Base-by-base conservation (phyloP, 2,113 vertebrate genomes). In the Marmota monax region DNA sequence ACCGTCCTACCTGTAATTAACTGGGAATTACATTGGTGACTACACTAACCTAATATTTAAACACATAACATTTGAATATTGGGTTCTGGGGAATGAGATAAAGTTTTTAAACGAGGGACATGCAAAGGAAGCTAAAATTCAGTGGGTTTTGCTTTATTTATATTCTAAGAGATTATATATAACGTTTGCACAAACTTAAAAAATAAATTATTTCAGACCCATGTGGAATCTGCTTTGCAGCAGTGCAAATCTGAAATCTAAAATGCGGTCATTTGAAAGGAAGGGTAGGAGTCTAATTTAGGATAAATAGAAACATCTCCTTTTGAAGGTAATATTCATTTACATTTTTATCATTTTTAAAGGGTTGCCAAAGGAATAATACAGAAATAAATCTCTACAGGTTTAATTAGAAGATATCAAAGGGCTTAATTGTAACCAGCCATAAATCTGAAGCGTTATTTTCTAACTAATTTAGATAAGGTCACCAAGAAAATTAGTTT, bases 391-490 rank as follows among this genome's bases (percentile, higher is more conserved):
- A 98, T 99, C 98, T 98, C 98, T 96, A 92, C 96, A 94, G 98
- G 97, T 97, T 98, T 98, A 98, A 98, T 98, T 98, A 99, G 98
- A 98, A 98, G 94, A 97, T 96, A 98, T 98, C 98, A 98, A 98
- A 98, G 98, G 97, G 94, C 97, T 98, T 98, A 98, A 98, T 98
- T 98, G 98, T 97, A 97, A 97, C 95, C 25, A 63, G 98, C 79
- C 98, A 98, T 98, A 98, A 98, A 98, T 98, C 98, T 98, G 70
- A 84, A 97, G 92, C 89, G 97, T 98, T 98, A 98, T 98, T 98
- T 98, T 97, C 98, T 97, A 96, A 98, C 98, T 98, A 98, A 98
- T 98, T 98, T 98, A 97, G 98, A 98, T 98, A 98, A 98, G 98
- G 98, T 98, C 98, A 98, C 98, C 98, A 98, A 51, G 98, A 98